Conservation (phyloP, 1,140 invertebrate species). For the Vollenhovia emeryi region DNA sequence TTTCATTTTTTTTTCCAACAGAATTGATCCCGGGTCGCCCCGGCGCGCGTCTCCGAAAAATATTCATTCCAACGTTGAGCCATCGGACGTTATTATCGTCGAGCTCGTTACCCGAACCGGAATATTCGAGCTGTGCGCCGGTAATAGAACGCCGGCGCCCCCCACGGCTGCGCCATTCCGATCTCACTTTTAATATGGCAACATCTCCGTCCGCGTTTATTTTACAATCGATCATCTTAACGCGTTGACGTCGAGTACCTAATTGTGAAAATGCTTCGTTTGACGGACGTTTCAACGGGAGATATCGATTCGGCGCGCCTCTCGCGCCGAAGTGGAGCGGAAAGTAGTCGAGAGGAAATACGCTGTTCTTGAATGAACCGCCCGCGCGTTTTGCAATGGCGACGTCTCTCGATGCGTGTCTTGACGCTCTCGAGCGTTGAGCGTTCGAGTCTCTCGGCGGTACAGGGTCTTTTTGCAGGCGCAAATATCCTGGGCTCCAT, state of each 20-base stretch:
- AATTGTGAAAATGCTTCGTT: slow-evolving; percentile 13
- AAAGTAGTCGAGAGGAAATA: slow-evolving; percentile 8
- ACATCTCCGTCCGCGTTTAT: neutral
- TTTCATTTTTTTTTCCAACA: slow-evolving; percentile 6
- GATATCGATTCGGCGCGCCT: slow-evolving; percentile 12
- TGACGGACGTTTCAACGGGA: neutral
- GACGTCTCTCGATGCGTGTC: neutral
- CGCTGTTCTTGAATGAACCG: neutral
- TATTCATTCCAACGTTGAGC: slow-evolving; percentile 47
- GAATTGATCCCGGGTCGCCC: slow-evolving; percentile 31
- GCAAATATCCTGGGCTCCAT: neutral
- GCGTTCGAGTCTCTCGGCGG: neutral
- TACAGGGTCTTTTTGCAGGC: neutral
- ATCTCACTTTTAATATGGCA: slow-evolving; percentile 6
- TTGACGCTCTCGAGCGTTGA: neutral
- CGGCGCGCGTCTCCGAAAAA: slow-evolving; percentile 35
- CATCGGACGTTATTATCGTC: slow-evolving; percentile 46
- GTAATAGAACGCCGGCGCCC: neutral
- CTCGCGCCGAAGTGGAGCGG: neutral
- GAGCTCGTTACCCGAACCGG: slow-evolving; percentile 27
- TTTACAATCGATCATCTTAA: neutral
- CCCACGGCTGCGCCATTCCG: neutral
- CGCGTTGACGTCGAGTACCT: neutral
- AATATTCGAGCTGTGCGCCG: slow-evolving; percentile 12
- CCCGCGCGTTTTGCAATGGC: slow-evolving; percentile 3